phyloP scores from a whole-genome alignment of 2,113 vertebrate genomes.

The Burhinus bistriatus region DNA sequence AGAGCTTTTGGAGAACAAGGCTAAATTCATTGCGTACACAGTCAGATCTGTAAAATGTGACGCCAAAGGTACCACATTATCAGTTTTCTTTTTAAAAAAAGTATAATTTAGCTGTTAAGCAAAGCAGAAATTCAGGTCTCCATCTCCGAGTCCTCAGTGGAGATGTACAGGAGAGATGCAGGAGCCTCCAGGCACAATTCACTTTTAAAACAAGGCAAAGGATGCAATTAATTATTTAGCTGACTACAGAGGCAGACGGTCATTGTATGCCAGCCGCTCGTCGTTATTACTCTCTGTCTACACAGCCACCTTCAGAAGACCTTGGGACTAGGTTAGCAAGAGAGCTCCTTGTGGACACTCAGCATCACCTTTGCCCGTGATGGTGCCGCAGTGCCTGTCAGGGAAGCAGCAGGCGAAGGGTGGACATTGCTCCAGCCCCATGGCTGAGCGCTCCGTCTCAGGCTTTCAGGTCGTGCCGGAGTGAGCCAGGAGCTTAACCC shows the following conservation, averaged over 20 bases:
- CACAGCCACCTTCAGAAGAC: constrained; percentile 31
- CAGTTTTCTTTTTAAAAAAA: not conserved
- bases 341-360: accelerated
- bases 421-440: accelerated
- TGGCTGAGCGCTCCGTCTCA: accelerated
- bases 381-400: not conserved
- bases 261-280: not conserved
- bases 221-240: constrained; percentile 3
- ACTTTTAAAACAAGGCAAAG: not conserved
- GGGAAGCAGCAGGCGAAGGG: not conserved
- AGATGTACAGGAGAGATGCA: not conserved
- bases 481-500: not conserved
- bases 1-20: not conserved
- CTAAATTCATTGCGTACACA: not conserved
- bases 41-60: not conserved
- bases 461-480: not conserved
- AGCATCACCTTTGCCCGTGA: accelerated
- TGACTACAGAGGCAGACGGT: not conserved
- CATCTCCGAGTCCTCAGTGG: not conserved
- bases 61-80: not conserved
- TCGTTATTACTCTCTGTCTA: not conserved
- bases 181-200: not conserved
- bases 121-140: not conserved
- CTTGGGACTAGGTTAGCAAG: not conserved
- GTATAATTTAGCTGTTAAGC: not conserved